Evolutionary conservation across 2,113 vertebrate species (phyloP).

Genomic region (Felis chaus): DNA sequence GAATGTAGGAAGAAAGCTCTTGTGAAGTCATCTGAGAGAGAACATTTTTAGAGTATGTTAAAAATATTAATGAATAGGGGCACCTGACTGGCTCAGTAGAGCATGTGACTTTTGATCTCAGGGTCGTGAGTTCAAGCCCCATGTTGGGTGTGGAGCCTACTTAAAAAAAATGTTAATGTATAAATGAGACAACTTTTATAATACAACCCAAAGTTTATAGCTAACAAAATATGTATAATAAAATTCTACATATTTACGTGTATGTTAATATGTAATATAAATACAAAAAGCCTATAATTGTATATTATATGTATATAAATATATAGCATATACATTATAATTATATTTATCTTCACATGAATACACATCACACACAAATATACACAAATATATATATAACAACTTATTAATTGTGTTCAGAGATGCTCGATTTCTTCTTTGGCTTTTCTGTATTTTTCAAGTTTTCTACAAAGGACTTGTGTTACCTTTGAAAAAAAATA

Average conservation of each 20-base stretch:
- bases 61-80: not conserved
- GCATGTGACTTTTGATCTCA: not conserved
- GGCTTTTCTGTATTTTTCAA: slow-evolving; percentile 17
- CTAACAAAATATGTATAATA: not conserved
- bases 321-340: not conserved
- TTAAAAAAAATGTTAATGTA: not conserved
- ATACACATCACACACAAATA: not conserved
- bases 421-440: slow-evolving; percentile 1
- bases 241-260: not conserved
- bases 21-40: slow-evolving; percentile 1
- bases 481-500: not conserved
- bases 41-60: slow-evolving; percentile 32
- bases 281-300: not conserved
- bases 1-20: not conserved
- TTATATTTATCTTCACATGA: not conserved
- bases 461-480: not conserved
- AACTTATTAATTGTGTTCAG: not conserved
- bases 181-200: slow-evolving; percentile 5
- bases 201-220: not conserved
- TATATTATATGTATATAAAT: not conserved
- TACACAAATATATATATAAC: not conserved
- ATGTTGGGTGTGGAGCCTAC: not conserved
- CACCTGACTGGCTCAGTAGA: not conserved
- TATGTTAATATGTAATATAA: not conserved
- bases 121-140: not conserved